Base-by-base conservation (phyloP, 2,888 invertebrate genomes). In the Nycteola revayana region DNA sequence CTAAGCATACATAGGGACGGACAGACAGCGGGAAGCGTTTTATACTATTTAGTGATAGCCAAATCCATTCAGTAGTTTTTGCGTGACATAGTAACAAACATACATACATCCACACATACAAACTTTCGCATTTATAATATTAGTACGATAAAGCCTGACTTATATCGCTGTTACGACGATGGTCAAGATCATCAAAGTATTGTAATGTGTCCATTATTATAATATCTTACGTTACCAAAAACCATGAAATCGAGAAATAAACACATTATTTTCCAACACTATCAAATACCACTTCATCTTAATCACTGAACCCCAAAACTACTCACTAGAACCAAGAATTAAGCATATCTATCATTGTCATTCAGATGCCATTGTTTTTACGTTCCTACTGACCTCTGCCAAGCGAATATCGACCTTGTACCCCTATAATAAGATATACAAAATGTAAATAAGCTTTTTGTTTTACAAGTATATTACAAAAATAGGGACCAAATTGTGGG, bases 291-390 rank as follows among this genome's bases (percentile, higher is more conserved):
- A 49, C 25, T 38, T 27, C n/a, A 35, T 36, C 36, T 31, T 34
- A 8, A 10, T 25, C 24, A n/a, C 14, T 4, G 52, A 47, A 50
- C 46, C 26, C 46, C 6, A 35, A 49, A 54, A 43, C 21, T 42
- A 28, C 39, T 24, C 26, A 18, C 21, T 25, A 7, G 32, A 44
- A 59, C 59, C 36, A 41, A 52, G 60, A 67, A 64, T 61, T 52
- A 56, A 64, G 50, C 59, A 62, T 62, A 81, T 81, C 70, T 67
- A 76, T 81, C 80, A 79, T 60, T 76, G 80, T 81, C 79, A 71
- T 55, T 53, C 58, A 32, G 51, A 52, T 48, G 49, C 45, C 42
- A 41, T 43, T 36, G 28, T 54, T 54, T 47, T 50, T 53, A 25
- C 18, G 18, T 32, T 28, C 35, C 40, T 33, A 31, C 28, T 11